Evolutionary conservation across 2,888 invertebrate genomes (phyloP), one percentile per base, ranked within the genome.

Genomic region (Empis livida): DNA sequence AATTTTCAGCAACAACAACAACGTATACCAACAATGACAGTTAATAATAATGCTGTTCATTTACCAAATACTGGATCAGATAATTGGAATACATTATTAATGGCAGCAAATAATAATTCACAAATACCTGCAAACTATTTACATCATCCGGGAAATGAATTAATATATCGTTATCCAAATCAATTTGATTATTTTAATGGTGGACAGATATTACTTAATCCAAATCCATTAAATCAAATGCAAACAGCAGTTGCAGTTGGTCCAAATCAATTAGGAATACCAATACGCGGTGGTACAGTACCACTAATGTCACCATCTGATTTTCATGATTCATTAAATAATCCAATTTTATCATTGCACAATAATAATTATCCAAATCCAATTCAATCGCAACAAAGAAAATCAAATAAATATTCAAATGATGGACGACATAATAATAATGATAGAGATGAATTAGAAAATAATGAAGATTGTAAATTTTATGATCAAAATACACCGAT

Each of bases 41-140:
- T 41, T 20, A 43, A 38, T 17, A 37, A 10, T 40, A 45, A 16
- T 38, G 40, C 44, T 42, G 40, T 45, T 43, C 45, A 44, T 16
- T 45, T 44, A 32, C 48, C 46, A 47, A 48, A 20, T 20, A 20
- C 4, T 20, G 20, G 20, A 20, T 20, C 20, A 5, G 20, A 20
- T 20, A 20, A 20, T 43, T 43, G 43, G 15, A 31, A 23, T 14
- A 30, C 15, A 15, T 15, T 16, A 43, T 16, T 35, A 15, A 27
- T 35, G 32, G 5, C n/a, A 13, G 2, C n/a, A 35, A 8, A 23
- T 37, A 9, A 23, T 38, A 43, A 17, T 10, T 11, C 10, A 43
- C 5, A 15, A 43, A 43, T 16, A 8, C 23, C 23, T 8, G 9
- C 2, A 8, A 27, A 27, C 9, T 27, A 27, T 27, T 6, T 27